Evolutionary conservation across 1,140 invertebrate genomes (phyloP), one percentile per base, ranked within the genome.

Genomic region (Ganaspis sp.): DNA sequence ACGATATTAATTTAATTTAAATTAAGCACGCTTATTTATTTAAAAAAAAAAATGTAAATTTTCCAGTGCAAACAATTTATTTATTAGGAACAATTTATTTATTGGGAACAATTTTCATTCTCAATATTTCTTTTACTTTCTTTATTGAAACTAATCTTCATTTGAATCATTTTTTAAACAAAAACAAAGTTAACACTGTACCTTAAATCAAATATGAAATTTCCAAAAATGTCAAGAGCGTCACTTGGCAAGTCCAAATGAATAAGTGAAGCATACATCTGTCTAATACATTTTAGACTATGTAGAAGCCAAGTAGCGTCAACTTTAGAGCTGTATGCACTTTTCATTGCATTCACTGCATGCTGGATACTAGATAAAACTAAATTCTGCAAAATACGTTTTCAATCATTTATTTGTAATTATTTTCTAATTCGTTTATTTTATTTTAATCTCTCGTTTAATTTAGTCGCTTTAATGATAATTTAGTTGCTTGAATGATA

Each of bases 161-260:
- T n/a, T n/a, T n/a, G n/a, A n/a, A n/a, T n/a, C n/a, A 34, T 34
- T 34, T 2, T 34, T 34, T 34, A 6, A 34, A 34, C 2, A 34
- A 3, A 34, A 34, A 34, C 29, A 3, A 3, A 34, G 29, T 34
- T 34, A 3, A 77, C 40, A 71, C 34, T 9, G 69, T 84, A 93
- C 93, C 93, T 92, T 82, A 98, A 94, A 90, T 98, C 96, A 89
- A 98, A 95, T 73, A 98, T 95, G 17, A 99, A 93, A 73, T 94
- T 94, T 81, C 95, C 95, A 38, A 98, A 93, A 69, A 97, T 94
- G 83, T 96, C 95, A 42, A 98, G 90, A 3, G 96, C 95, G 78
- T 97, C 96, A 29, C 93, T 94, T 0, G 96, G 96, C 58, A 97
- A 90, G 90, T 98, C 96, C 54, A 97, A 89, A 69, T 93, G 92